phyloP scores from a whole-genome alignment of 2,113 vertebrate genomes.

The Penelope pileata region DNA sequence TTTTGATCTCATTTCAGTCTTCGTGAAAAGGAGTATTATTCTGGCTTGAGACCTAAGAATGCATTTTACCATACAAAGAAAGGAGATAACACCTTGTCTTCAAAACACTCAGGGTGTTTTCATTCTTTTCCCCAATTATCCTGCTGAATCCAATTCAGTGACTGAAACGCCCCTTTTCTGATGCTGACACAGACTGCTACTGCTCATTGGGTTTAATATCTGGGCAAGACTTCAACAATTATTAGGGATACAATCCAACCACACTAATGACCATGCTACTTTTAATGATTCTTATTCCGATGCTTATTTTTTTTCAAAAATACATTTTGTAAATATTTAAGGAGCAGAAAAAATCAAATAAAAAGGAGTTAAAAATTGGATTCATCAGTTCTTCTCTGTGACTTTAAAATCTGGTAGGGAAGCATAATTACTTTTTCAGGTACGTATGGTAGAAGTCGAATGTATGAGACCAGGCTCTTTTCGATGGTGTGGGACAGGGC shows the following conservation, averaged over 20 bases:
- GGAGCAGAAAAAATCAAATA: not conserved
- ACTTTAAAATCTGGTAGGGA: not conserved
- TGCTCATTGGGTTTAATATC: accelerated
- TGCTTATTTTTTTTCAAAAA: not conserved
- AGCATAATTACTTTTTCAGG: not conserved
- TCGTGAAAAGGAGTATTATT: not conserved
- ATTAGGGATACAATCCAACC: not conserved
- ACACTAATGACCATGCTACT: not conserved
- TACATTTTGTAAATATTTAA: not conserved
- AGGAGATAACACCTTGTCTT: not conserved
- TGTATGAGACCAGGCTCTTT: no score
- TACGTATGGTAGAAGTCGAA: not conserved
- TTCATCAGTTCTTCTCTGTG: not conserved
- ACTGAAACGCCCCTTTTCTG: not conserved
- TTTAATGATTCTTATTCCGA: not conserved
- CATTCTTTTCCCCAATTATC: not conserved
- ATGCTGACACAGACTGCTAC: accelerated
- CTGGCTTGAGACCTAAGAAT: not conserved
- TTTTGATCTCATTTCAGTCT: not conserved
- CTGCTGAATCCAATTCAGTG: not conserved
- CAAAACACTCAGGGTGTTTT: not conserved
- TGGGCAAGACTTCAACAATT: not conserved
- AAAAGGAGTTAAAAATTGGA: not conserved
- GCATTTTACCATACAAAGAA: not conserved
- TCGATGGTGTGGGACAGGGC: no score